These are phyloP conservation scores for Cynodonichthys magdalenae DNA, from an alignment of 2,797 vertebrate genomes.

Conservation along the genomic window DNA sequence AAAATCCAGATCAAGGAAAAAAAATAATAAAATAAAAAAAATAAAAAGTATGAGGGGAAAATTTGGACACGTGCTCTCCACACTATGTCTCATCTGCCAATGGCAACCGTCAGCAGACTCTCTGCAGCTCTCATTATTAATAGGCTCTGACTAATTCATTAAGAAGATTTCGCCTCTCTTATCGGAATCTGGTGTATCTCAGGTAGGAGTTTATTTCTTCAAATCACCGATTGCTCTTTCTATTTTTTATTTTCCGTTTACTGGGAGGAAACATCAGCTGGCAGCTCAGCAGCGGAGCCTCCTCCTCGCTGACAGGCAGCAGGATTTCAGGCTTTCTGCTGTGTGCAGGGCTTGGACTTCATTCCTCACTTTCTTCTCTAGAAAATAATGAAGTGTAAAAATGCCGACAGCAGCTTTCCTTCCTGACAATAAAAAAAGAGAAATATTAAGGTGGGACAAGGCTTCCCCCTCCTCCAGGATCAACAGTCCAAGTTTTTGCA, in stretches of 20 bases:
- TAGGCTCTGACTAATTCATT: slow-evolving; percentile 66
- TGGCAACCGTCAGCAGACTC: slow-evolving; percentile 70
- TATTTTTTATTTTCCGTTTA: slow-evolving; percentile 48
- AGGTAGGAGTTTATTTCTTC: slow-evolving; percentile 19
- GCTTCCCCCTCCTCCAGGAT: slow-evolving; percentile 40
- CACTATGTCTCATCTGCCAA: slow-evolving; percentile 77
- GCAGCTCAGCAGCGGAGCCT: slow-evolving; percentile 61
- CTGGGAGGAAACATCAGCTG: slow-evolving; percentile 65
- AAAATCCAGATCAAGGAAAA: slow-evolving; percentile 69
- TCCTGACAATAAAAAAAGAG: slow-evolving; percentile 9
- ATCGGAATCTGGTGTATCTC: slow-evolving; percentile 12
- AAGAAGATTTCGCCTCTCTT: slow-evolving; percentile 38
- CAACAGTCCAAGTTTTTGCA: slow-evolving; percentile 64
- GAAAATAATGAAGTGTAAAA: slow-evolving; percentile 31
- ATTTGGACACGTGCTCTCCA: slow-evolving; percentile 77
- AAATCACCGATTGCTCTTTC: slow-evolving; percentile 1
- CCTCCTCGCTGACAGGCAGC: slow-evolving; percentile 54
- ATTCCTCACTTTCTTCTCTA: slow-evolving; percentile 35
- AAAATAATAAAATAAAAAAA: slow-evolving; percentile 16
- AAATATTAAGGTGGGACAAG: slow-evolving; percentile 32
- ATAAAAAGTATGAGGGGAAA: slow-evolving; percentile 54
- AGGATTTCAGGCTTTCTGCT: slow-evolving; percentile 60
- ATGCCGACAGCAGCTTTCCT: slow-evolving; percentile 26
- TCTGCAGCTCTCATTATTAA: slow-evolving; percentile 69
- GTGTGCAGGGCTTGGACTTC: slow-evolving; percentile 51